Conservation (phyloP, 2,113 vertebrate species). For the Ellobius talpinus region DNA sequence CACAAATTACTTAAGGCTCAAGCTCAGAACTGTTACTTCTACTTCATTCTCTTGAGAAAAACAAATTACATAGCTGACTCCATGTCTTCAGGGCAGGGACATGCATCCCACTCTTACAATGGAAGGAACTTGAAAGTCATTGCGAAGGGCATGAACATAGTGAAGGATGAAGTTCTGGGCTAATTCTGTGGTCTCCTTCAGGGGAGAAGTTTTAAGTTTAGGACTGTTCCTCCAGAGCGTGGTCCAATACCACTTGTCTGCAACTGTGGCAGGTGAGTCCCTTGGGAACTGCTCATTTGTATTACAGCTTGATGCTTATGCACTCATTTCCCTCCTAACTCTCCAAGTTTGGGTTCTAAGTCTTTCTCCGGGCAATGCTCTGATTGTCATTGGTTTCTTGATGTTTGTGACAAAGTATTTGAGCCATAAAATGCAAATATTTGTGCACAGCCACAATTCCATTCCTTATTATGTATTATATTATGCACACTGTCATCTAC, state of each 20-base stretch:
- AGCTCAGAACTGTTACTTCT: not conserved
- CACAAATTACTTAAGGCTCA: not conserved
- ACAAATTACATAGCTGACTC: not conserved
- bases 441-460: not conserved
- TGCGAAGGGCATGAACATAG: not conserved
- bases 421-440: not conserved
- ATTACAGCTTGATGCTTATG: not conserved
- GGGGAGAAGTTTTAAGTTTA: not conserved
- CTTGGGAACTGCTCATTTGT: not conserved
- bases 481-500: not conserved
- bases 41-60: not conserved
- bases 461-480: not conserved
- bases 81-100: not conserved
- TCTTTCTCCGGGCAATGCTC: not conserved
- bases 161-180: not conserved
- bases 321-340: not conserved
- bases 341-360: not conserved
- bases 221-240: not conserved
- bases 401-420: not conserved
- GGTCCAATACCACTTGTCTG: not conserved
- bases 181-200: not conserved
- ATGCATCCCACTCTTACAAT: not conserved
- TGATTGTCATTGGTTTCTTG: slow-evolving; percentile 19
- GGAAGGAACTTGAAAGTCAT: slow-evolving; percentile 25
- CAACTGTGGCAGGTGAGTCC: not conserved